A percentile compares a stretch with the other conserved stretches of the same genome.
These are phyloP conservation scores for Caenorhabditis wallacei DNA, from an alignment of 2,888 invertebrate species.

Conservation along the genomic window DNA sequence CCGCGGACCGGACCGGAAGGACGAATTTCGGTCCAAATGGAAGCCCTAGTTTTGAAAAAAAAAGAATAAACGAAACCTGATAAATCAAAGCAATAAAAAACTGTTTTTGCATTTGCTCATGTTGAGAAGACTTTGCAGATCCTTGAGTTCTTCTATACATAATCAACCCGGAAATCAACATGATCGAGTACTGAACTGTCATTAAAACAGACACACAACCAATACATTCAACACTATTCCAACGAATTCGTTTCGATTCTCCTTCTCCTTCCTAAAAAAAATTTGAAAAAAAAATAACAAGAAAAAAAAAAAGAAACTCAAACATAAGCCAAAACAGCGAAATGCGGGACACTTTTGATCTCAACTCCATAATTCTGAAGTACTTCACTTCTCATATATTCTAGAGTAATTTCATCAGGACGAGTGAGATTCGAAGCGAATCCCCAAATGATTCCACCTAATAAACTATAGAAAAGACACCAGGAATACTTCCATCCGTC, in stretches of 20 bases:
- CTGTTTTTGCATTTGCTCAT: conserved; percentile 14
- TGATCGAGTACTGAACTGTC: conserved; percentile 19
- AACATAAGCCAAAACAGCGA: conserved; percentile 19
- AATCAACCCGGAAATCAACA: conserved; percentile 3
- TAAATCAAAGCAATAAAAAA: conserved; percentile 20
- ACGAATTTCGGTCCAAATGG: too few species aligned
- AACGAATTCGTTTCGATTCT: background rate
- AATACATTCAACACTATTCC: conserved; percentile 18
- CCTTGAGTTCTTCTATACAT: conserved; percentile 19
- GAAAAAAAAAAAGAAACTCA: background rate
- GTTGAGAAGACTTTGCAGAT: background rate
- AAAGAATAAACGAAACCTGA: too few species aligned
- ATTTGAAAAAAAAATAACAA: too few species aligned
- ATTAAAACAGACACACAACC: background rate
- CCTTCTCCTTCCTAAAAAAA: conserved; percentile 7
- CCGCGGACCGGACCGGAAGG: too few species aligned
- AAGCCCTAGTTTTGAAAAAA: too few species aligned
- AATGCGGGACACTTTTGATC: conserved; percentile 11
- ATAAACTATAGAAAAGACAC: background rate
- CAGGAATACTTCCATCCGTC: conserved; percentile 14
- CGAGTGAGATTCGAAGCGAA: background rate
- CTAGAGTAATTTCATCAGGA: conserved; percentile 1
- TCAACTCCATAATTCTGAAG: conserved; percentile 23
- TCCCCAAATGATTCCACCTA: background rate
- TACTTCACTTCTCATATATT: conserved; percentile 21